phyloP scores from a whole-genome alignment of 2,113 vertebrate genomes.

The Potamarius usumacintae region DNA sequence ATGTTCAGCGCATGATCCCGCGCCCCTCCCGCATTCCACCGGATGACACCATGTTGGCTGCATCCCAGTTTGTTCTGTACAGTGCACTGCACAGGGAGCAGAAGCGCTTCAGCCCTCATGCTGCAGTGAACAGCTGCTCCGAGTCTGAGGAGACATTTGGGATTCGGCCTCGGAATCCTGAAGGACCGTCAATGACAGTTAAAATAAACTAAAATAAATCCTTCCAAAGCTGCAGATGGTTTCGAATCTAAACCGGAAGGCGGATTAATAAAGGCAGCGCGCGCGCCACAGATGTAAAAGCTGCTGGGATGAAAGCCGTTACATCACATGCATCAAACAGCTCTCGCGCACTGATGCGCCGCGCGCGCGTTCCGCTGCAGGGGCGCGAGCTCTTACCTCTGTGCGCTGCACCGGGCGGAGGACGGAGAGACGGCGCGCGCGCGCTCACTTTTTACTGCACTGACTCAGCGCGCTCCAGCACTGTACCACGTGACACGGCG shows the following conservation, averaged over 20 bases:
- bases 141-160: background rate
- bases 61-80: background rate
- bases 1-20: background rate
- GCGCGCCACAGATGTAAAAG: background rate
- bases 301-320: background rate
- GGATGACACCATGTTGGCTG: constrained; percentile 3
- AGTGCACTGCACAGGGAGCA: background rate
- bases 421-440: constrained; percentile 47
- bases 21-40: constrained; percentile 24
- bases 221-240: too few relatives aligned
- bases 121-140: background rate
- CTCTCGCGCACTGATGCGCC: too few relatives aligned
- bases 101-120: background rate
- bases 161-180: constrained; percentile 2
- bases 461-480: constrained; percentile 67
- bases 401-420: constrained; percentile 59
- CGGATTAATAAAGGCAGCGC: too few relatives aligned
- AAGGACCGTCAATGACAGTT: background rate
- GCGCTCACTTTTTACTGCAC: constrained; percentile 72
- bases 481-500: constrained; percentile 68
- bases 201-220: too few relatives aligned
- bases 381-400: constrained; percentile 35
- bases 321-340: background rate
- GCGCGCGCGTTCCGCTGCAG: too few relatives aligned
- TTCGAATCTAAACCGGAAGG: background rate